These are phyloP conservation scores for Caenorhabditis japonica DNA, from an alignment of 2,888 invertebrate species.

Conservation along the genomic window DNA sequence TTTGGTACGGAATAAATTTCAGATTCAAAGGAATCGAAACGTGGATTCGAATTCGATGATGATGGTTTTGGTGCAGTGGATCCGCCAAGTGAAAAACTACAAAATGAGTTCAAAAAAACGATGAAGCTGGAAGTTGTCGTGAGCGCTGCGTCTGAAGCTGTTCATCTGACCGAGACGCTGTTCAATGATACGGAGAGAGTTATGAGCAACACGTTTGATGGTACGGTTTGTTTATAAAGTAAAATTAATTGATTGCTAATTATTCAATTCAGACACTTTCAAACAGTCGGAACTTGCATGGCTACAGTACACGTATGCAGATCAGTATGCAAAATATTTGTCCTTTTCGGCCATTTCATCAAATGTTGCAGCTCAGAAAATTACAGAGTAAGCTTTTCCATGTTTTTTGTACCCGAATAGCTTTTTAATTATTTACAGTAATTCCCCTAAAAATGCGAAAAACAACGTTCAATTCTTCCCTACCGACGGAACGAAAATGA, in stretches of 20 bases:
- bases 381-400: constrained; percentile 52
- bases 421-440: constrained; percentile 23
- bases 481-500: constrained; percentile 63
- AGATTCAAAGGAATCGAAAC: constrained; percentile 31
- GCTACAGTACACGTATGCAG: constrained; percentile 62
- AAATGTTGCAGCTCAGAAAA: constrained; percentile 62
- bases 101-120: constrained; percentile 48
- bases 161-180: constrained; percentile 55
- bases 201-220: constrained; percentile 46
- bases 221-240: too few species aligned
- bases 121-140: constrained; percentile 46
- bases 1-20: constrained; percentile 2
- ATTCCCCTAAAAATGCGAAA: constrained; percentile 55
- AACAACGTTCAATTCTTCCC: constrained; percentile 47
- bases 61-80: constrained; percentile 21
- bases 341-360: constrained; percentile 74
- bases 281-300: constrained; percentile 61
- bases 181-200: constrained; percentile 67
- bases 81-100: constrained; percentile 21
- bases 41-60: constrained; percentile 14
- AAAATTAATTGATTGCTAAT: too few species aligned
- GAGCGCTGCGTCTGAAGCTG: constrained; percentile 56
- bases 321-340: constrained; percentile 72
- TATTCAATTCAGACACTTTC: constrained; percentile 13
- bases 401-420: background rate